phyloP scores from a whole-genome alignment of 2,113 vertebrate genomes.

The Syngnathus floridae region DNA sequence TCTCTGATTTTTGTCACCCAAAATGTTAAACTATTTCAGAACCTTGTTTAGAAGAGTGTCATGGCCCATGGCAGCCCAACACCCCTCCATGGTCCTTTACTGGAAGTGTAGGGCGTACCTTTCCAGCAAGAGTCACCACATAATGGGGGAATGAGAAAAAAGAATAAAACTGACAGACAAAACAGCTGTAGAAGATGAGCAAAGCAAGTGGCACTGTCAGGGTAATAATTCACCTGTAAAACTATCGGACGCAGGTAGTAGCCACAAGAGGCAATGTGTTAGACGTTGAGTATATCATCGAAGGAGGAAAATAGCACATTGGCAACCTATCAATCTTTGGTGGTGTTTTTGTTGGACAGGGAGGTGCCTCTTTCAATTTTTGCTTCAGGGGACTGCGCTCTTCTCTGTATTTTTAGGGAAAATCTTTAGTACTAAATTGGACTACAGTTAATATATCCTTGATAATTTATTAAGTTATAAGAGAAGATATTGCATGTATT shows the following conservation, averaged over 20 bases:
- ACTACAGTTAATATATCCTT: not conserved
- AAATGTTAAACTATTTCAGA: constrained; percentile 7
- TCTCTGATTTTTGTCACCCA: too few species aligned
- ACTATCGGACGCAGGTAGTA: constrained; percentile 22
- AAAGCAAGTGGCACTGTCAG: constrained; percentile 28
- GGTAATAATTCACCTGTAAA: constrained; percentile 36
- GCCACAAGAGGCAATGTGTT: constrained; percentile 4
- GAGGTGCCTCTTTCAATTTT: constrained; percentile 19
- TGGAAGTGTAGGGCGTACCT: constrained; percentile 50
- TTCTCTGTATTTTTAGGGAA: constrained; percentile 17
- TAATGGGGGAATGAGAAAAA: constrained; percentile 61
- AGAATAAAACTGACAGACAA: constrained; percentile 48
- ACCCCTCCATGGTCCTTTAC: constrained; percentile 49
- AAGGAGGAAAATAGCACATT: not conserved
- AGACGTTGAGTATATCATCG: not conserved
- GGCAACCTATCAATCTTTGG: not conserved
- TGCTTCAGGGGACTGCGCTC: constrained; percentile 72
- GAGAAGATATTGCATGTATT: not conserved
- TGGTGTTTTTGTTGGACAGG: constrained; percentile 6
- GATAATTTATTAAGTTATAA: not conserved
- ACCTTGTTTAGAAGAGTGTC: constrained; percentile 28
- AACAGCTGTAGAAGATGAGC: constrained; percentile 63
- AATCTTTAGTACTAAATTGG: not conserved
- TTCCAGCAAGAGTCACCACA: constrained; percentile 59
- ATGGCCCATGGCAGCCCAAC: constrained; percentile 42